Evolutionary conservation across 2,888 invertebrate genomes (phyloP), one percentile per base, ranked within the genome.

Genomic region (Toxonevra muliebris): DNA sequence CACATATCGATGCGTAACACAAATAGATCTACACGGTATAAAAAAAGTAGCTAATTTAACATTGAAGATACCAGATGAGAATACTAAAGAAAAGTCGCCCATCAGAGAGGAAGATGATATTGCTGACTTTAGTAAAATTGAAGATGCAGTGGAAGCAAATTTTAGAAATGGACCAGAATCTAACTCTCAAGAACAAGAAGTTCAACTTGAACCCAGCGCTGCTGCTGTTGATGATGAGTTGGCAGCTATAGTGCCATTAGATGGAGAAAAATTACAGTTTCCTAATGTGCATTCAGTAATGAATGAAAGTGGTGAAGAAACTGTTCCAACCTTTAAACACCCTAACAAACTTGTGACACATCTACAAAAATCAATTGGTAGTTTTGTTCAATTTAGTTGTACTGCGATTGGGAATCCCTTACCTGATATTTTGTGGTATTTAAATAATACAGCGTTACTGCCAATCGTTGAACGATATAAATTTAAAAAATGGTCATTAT

Each of bases 351-450:
- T 20, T 43, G 45, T n/a, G 53, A 66, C 45, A 30, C 70, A 70
- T 8, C 50, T 82, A 19, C 75, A 91, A 72, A 93, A 92, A 79
- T 93, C 93, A 1, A 92, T 92, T 13, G 95, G 94, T 1, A 91
- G 89, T 74, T 90, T 89, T 79, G 87, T 92, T 8, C 88, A 88
- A 75, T 86, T 96, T 3, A 90, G 88, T 80, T 96, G 96, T 82
- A 89, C 89, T 70, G 90, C 90, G 4, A 17, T 65, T 83, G 92
- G 92, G 11, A 89, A 90, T 76, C 94, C 95, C 0, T 86, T 87
- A 62, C 94, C 94, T 9, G 94, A 92, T 79, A 91, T 96, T 67
- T 92, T 91, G 7, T 96, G 96, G 96, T 89, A 88, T 68, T 93
- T 93, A 83, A 90, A 95, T 82, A 90, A 89, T 68, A 87, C 87